Evolutionary conservation across 2,113 vertebrate species (phyloP), one percentile per base, ranked within the genome.

Genomic region (Echinops telfairi): DNA sequence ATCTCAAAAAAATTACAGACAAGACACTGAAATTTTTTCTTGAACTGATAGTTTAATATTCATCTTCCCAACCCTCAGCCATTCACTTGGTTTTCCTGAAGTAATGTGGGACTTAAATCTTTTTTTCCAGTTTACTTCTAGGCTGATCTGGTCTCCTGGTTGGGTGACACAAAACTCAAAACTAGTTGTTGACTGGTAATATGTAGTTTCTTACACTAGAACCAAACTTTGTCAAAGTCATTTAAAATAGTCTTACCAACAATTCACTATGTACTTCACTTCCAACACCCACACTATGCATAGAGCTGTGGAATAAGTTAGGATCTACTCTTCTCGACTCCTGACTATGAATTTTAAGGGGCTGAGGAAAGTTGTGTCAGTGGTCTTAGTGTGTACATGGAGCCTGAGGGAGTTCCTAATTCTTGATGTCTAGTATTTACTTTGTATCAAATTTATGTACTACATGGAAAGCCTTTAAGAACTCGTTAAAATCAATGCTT

Each of bases 401-500:
- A 94, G 31, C 9, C 47, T 11, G 58, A 43, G 33, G 31, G 71
- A 83, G 31, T 29, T 7, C 27, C 62, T 94, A 16, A 29, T 57
- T 91, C n/a, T 33, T 81, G 6, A 2, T 3, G 0, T 53, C 1
- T 89, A 84, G 17, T 79, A 27, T 92, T 17, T 0, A 33, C 38
- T 17, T 10, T 95, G 89, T 88, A 3, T 99, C 99, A 10, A 99
- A 97, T 92, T 98, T 99, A 83, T 99, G 99, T 76, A 99, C 99
- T 73, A 99, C 98, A 1, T 98, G 98, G 96, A 99, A 99, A 82
- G 99, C 99, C 97, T 99, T 99, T 79, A 99, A 97, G 97, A 99
- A 99, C 97, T 99, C 99, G 31, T 97, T 99, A 95, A 99, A 99
- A 97, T 99, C 99, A 58, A 99, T 99, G 94, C 98, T 98, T 96